Conservation (phyloP, 2,888 invertebrate species). For the Clunio marinus region DNA sequence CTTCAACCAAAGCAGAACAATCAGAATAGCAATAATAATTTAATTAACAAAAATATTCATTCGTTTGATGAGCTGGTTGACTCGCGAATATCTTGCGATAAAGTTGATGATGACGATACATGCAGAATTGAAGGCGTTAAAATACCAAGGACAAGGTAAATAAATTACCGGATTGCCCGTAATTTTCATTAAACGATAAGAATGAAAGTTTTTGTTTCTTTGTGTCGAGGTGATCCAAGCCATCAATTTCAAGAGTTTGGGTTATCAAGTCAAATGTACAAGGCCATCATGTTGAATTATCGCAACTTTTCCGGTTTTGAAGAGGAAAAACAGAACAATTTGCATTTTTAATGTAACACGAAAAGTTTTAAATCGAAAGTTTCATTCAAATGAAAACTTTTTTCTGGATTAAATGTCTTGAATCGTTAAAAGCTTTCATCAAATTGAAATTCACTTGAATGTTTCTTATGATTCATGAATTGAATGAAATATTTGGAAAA, state of each 20-base stretch:
- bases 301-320: neutral
- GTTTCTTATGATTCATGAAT: no score
- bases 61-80: slow-evolving; percentile 28
- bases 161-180: slow-evolving; percentile 1
- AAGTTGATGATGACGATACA: slow-evolving; percentile 18
- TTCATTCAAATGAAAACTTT: no score
- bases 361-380: no score
- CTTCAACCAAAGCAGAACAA: slow-evolving; percentile 25
- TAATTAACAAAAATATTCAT: slow-evolving; percentile 18
- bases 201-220: neutral
- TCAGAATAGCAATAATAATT: slow-evolving; percentile 19
- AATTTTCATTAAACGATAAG: slow-evolving; percentile 14
- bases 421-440: no score
- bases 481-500: no score
- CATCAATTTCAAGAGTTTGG: neutral
- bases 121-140: slow-evolving; percentile 34
- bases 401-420: no score
- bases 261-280: neutral
- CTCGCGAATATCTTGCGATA: slow-evolving; percentile 10
- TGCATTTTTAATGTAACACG: neutral
- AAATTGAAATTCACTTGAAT: no score
- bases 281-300: neutral
- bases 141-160: slow-evolving; percentile 39
- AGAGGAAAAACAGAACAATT: neutral
- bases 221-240: no score